Evolutionary conservation across 1,140 invertebrate genomes (phyloP).

Genomic region (Drosophila hydei): DNA sequence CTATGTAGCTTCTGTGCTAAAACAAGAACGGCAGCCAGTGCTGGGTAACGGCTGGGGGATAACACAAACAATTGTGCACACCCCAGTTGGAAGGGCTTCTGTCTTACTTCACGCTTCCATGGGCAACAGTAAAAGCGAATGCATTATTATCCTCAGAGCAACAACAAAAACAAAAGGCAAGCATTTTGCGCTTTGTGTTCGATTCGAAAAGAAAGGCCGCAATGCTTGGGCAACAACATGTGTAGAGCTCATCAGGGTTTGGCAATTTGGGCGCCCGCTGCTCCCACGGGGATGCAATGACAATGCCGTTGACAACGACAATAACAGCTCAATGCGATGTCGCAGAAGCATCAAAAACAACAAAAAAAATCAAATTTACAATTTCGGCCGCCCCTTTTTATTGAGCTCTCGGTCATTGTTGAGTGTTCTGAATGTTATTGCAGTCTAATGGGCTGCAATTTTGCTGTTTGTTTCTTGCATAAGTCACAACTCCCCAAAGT

Average conservation of each 20-base stretch:
- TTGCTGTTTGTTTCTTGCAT: conserved; percentile 18
- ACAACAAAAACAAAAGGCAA: conserved; percentile 54
- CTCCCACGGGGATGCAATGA: conserved; percentile 79
- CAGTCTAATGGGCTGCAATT: conserved; percentile 50
- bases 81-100: conserved; percentile 48
- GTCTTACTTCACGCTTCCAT: conserved; percentile 71
- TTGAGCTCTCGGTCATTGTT: conserved; percentile 51
- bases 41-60: conserved; percentile 24
- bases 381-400: conserved; percentile 17
- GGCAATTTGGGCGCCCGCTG: conserved; percentile 54
- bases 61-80: conserved; percentile 54
- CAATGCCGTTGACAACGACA: conserved; percentile 42
- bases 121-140: conserved; percentile 66
- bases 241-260: conserved; percentile 40
- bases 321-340: conserved; percentile 54
- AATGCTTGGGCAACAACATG: conserved; percentile 53
- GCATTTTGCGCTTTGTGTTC: conserved; percentile 53
- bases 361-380: conserved; percentile 68
- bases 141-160: conserved; percentile 62
- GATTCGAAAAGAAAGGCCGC: conserved; percentile 30
- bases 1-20: conserved; percentile 17
- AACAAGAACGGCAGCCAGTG: conserved; percentile 13
- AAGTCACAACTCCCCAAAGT: conserved; percentile 44
- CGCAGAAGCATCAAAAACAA: conserved; percentile 11
- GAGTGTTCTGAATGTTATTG: conserved; percentile 65